These are phyloP conservation scores for Chitala chitala DNA, from an alignment of 2,113 vertebrate genomes.

Conservation along the genomic window DNA sequence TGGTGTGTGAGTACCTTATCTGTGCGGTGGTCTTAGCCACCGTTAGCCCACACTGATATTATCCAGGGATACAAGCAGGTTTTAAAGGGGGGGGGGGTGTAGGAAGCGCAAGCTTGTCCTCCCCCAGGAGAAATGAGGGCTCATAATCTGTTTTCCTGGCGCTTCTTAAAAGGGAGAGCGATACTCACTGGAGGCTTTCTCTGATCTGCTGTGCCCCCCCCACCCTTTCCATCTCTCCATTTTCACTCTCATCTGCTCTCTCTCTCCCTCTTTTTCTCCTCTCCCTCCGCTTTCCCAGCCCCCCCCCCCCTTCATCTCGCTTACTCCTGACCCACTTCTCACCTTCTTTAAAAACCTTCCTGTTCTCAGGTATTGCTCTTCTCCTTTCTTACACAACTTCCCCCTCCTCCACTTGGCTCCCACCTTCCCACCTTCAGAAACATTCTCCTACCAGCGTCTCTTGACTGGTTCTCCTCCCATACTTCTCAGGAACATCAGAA, in stretches of 20 bases:
- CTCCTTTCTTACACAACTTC: not conserved
- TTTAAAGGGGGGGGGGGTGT: slow-evolving; percentile 32
- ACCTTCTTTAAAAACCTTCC: slow-evolving; percentile 4
- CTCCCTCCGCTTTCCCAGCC: slow-evolving; percentile 1
- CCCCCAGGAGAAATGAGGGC: slow-evolving; percentile 48
- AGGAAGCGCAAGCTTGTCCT: slow-evolving; percentile 39
- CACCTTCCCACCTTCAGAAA: not conserved
- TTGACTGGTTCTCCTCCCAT: not conserved
- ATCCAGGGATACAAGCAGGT: slow-evolving; percentile 30
- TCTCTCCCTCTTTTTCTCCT: slow-evolving; percentile 21
- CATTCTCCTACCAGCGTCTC: slow-evolving; percentile 14
- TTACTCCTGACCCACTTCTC: slow-evolving; percentile 5
- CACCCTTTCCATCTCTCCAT: slow-evolving; percentile 27
- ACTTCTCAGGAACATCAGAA: not conserved
- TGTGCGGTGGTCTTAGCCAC: slow-evolving; percentile 20
- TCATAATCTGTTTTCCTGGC: slow-evolving; percentile 72
- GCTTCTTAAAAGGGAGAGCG: slow-evolving; percentile 63
- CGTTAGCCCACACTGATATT: slow-evolving; percentile 17
- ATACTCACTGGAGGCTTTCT: slow-evolving; percentile 61
- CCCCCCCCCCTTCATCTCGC: not conserved
- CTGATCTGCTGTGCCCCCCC: slow-evolving; percentile 58
- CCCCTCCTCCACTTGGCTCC: slow-evolving; percentile 1
- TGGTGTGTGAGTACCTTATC: not conserved
- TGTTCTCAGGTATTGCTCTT: not conserved
- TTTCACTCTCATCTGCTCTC: slow-evolving; percentile 35